A percentile compares a stretch with the other conserved stretches of the same genome.
These are phyloP conservation scores for Neodiprion fabricii DNA, from an alignment of 1,140 invertebrate species.

Conservation along the genomic window DNA sequence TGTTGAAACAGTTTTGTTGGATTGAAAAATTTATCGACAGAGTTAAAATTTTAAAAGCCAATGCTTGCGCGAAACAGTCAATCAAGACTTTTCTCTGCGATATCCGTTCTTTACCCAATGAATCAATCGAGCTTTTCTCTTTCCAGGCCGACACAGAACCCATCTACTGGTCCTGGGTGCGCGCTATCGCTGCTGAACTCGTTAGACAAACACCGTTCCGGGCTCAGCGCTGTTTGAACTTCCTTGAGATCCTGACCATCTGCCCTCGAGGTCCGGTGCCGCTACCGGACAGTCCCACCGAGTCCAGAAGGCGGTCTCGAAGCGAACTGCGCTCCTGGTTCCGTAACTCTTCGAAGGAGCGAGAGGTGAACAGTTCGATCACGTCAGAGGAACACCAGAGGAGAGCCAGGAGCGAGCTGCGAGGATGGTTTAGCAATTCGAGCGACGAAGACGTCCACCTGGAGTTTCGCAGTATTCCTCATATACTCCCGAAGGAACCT, in stretches of 20 bases:
- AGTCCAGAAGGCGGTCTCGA: constrained; percentile 50
- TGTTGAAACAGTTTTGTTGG: too few relatives aligned
- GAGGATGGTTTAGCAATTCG: constrained; percentile 57
- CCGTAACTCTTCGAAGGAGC: constrained; percentile 33
- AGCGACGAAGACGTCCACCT: constrained; percentile 56
- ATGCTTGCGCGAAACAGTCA: too few relatives aligned
- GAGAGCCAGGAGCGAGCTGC: constrained; percentile 52
- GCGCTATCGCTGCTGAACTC: constrained; percentile 67
- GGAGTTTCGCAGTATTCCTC: constrained; percentile 43
- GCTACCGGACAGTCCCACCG: constrained; percentile 50
- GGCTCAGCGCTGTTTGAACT: constrained; percentile 56
- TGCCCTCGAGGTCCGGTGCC: constrained; percentile 49
- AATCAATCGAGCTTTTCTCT: constrained; percentile 27
- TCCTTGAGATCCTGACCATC: constrained; percentile 57
- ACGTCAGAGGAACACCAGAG: constrained; percentile 40
- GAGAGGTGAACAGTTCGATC: constrained; percentile 33
- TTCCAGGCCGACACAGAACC: constrained; percentile 65
- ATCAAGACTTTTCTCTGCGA: too few relatives aligned
- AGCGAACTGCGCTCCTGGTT: constrained; percentile 56
- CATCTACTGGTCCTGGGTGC: constrained; percentile 69
- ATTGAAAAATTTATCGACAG: too few relatives aligned
- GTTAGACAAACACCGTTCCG: constrained; percentile 70
- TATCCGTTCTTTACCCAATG: background rate
- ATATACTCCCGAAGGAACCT: constrained; percentile 36
- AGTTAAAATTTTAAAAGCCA: too few relatives aligned